Conservation (phyloP, 2,797 vertebrate genomes). For the Mus minutoides region DNA sequence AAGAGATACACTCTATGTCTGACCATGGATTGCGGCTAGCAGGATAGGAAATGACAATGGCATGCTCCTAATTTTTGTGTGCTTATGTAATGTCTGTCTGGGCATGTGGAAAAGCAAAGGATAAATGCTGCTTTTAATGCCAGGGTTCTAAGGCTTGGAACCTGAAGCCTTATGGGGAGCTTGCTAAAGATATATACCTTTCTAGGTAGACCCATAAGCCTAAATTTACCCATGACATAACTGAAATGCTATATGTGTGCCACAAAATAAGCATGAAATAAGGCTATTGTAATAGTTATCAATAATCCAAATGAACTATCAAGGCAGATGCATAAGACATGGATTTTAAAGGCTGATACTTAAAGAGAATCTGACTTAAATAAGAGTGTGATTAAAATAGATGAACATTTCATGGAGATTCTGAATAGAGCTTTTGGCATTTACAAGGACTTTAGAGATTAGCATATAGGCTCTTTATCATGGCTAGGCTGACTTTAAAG, state of each 20-base stretch:
- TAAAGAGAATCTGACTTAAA: constrained; percentile 57
- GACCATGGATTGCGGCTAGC: not conserved
- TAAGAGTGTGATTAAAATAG: constrained; percentile 32
- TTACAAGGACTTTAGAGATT: constrained; percentile 61
- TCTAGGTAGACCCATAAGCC: constrained; percentile 7
- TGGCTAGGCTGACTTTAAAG: constrained; percentile 53
- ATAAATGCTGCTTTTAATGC: constrained; percentile 42
- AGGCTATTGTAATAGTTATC: not conserved
- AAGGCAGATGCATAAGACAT: not conserved
- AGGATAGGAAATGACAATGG: not conserved
- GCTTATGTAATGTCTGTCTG: constrained; percentile 14
- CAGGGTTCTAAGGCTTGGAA: constrained; percentile 6
- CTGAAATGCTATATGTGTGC: constrained; percentile 19
- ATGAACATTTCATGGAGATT: constrained; percentile 31
- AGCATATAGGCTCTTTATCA: not conserved
- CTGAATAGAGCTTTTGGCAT: constrained; percentile 46
- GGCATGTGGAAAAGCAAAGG: constrained; percentile 23
- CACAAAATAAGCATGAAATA: constrained; percentile 31
- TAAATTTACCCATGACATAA: not conserved
- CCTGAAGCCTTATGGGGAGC: not conserved
- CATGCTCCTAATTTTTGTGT: not conserved
- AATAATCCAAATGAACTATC: constrained; percentile 37
- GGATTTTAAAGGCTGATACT: constrained; percentile 41
- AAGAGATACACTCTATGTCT: not conserved
- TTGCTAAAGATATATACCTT: constrained; percentile 28